Percentiles rank a stretch among this genome's conserved stretches.
These are phyloP conservation scores for Camelus bactrianus DNA, from an alignment of 2,113 vertebrate species.

Conservation along the genomic window DNA sequence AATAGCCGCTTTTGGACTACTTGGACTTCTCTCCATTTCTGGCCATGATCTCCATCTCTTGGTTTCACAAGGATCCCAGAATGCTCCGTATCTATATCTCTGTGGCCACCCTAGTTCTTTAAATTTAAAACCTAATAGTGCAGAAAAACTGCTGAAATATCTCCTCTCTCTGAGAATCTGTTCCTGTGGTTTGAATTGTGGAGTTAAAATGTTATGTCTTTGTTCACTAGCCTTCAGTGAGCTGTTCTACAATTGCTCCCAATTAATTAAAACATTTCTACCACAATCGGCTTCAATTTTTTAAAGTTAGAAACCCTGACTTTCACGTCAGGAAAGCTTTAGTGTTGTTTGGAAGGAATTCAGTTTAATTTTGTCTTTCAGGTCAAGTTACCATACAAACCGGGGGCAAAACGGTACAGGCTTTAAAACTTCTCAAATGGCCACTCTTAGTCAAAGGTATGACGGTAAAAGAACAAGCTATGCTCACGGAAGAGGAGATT, in stretches of 20 bases:
- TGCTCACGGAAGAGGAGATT: not conserved
- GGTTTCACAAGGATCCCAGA: not conserved
- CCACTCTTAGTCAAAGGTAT: not conserved
- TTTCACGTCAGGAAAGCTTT: conserved; percentile 43
- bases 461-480: not conserved
- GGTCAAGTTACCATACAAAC: not conserved
- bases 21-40: not conserved
- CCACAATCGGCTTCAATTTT: conserved; percentile 48
- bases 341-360: conserved; percentile 38
- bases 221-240: conserved; percentile 19
- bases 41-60: not conserved
- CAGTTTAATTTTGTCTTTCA: conserved; percentile 8
- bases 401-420: not conserved
- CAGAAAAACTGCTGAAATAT: not conserved
- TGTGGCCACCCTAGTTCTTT: not conserved
- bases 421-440: not conserved
- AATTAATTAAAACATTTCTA: conserved; percentile 39
- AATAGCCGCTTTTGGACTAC: conserved; percentile 19
- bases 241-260: not conserved
- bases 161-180: not conserved
- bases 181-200: not conserved
- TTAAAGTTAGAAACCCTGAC: not conserved
- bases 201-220: not conserved
- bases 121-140: conserved; percentile 20
- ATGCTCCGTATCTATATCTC: not conserved